Percentiles rank a stretch among this genome's conserved stretches.
Conservation (phyloP, 2,797 vertebrate species). For the Eulemur albifrons region DNA sequence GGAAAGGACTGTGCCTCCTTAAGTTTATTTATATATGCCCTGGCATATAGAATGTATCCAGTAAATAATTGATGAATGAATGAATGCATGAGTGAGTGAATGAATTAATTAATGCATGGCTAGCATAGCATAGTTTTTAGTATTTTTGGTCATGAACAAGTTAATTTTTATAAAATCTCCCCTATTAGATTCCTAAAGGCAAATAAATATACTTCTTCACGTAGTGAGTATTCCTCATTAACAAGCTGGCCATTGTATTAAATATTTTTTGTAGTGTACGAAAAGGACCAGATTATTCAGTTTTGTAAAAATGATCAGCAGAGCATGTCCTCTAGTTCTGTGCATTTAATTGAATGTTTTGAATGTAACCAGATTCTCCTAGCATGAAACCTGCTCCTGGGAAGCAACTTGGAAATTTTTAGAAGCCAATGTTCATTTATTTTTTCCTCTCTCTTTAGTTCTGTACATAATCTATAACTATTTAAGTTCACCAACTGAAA, state of each 20-base stretch:
- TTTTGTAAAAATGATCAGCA: neutral
- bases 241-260: neutral
- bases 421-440: neutral
- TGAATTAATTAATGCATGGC: neutral
- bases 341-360: neutral
- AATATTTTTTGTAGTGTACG: slow-evolving; percentile 1
- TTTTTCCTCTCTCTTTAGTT: neutral
- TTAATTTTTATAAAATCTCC: slow-evolving; percentile 2
- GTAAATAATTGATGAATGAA: neutral
- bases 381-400: neutral
- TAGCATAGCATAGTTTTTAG: neutral
- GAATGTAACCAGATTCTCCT: neutral
- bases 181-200: neutral
- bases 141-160: neutral
- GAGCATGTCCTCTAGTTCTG: neutral
- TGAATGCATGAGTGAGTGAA: neutral
- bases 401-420: neutral
- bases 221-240: neutral
- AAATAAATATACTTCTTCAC: neutral
- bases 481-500: neutral
- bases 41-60: neutral
- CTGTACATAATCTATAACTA: neutral
- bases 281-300: neutral
- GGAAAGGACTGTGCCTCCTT: neutral
- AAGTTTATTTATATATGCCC: neutral